Evolutionary conservation across 2,888 invertebrate genomes (phyloP).

Genomic region (Drosophila helvetica): DNA sequence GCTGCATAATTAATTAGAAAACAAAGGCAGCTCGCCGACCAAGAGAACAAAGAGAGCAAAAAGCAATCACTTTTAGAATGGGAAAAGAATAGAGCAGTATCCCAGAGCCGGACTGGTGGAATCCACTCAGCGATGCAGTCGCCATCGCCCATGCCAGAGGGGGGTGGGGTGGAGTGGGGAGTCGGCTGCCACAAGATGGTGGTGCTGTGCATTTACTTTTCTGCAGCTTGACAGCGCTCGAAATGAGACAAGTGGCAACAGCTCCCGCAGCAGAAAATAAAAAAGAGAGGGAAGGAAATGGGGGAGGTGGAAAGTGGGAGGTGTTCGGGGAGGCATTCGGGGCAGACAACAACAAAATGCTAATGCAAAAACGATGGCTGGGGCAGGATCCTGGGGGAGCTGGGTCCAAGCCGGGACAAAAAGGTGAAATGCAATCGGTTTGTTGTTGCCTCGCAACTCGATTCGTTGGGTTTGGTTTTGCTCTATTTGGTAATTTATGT

Average conservation of each 20-base stretch:
- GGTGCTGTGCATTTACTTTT: slow-evolving; percentile 40
- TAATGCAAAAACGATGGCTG: slow-evolving; percentile 28
- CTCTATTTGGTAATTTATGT: slow-evolving; percentile 66
- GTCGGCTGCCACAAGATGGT: slow-evolving; percentile 42
- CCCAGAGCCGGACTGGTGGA: slow-evolving; percentile 43
- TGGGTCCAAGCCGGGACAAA: slow-evolving; percentile 21
- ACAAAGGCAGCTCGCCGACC: slow-evolving; percentile 34
- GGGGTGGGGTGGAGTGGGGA: slow-evolving; percentile 12
- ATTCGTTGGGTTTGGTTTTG: slow-evolving; percentile 46
- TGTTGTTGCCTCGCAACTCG: slow-evolving; percentile 56
- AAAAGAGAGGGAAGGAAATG: not conserved
- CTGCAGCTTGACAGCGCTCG: slow-evolving; percentile 41
- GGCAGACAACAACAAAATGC: slow-evolving; percentile 34
- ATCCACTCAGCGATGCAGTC: slow-evolving; percentile 33
- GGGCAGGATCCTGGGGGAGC: not conserved
- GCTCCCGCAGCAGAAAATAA: slow-evolving; percentile 19
- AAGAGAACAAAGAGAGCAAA: slow-evolving; percentile 28
- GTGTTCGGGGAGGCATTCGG: not conserved
- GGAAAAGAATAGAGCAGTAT: slow-evolving; percentile 45
- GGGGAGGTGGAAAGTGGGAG: too few relatives aligned
- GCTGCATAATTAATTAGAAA: slow-evolving; percentile 61
- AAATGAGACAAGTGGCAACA: slow-evolving; percentile 61
- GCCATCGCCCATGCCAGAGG: slow-evolving; percentile 18
- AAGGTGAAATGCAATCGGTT: slow-evolving; percentile 43
- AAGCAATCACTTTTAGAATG: slow-evolving; percentile 41